Evolutionary conservation across 2,797 vertebrate genomes (phyloP), one percentile per base, ranked within the genome.

Genomic region (Merluccius polli): DNA sequence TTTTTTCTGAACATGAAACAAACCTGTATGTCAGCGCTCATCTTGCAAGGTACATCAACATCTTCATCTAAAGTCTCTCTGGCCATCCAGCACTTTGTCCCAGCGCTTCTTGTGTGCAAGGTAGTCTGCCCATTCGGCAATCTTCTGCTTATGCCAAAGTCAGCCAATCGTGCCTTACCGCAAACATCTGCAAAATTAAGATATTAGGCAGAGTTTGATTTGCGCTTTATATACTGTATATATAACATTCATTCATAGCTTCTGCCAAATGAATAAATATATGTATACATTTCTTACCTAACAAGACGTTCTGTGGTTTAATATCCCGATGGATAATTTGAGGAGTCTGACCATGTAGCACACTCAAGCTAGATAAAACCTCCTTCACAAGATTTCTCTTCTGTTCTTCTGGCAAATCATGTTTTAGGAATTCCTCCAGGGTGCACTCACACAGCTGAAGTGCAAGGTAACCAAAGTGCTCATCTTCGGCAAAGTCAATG

Each of bases 361-460:
- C 84, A 1, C 1, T 72, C 68, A 93, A 69, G 71, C 90, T 86
- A 0, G 74, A 2, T 0, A 93, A 87, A n/a, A 92, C 7, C 30
- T 91, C 67, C 2, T 24, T 0, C 9, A 83, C 77, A 32, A 90
- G 72, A 48, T 74, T 21, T 68, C 77, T 69, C 75, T 73, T 77
- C 79, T 0, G 11, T 21, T 33, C 12, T 3, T 63, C 2, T 12
- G 48, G 68, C 31, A 70, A 41, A 10, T 77, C 67, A 1, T 0
- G 0, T 71, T 44, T 36, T 9, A 92, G 85, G 18, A 84, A 79
- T 82, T 92, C 89, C 11, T 92, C 88, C 74, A 93, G 0, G 0
- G 85, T 90, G 83, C 78, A 88, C 77, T 93, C 92, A 87, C 90
- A 93, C 71, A 93, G 91, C 29, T 93, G 89, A 44, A 93, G 90